Base-by-base conservation (phyloP, 1,140 invertebrate species). In the Eubasilissa regina region DNA sequence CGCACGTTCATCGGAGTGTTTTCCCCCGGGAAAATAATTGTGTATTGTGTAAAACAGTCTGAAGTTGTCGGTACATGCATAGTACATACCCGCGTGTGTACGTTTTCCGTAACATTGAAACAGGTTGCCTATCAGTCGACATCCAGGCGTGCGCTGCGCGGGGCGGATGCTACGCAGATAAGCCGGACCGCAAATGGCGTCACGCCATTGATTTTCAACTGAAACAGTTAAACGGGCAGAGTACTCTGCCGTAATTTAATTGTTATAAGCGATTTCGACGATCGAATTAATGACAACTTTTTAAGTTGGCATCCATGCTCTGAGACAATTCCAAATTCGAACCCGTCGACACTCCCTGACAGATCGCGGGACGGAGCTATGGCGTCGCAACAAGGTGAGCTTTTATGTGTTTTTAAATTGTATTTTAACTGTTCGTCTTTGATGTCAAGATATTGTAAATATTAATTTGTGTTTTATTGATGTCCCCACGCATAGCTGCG, bases 301-400 rank as follows among this genome's bases (percentile, higher is more conserved):
- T 62, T 19, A 60, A 47, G 56, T 53, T 55, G 47, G 47, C 70
- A 55, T 21, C 47, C 51, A 75, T 75, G 73, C 19, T 13, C 53
- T 75, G 55, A 58, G 25, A 43, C 9, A 60, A 53, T 77, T 64
- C 47, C 25, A 21, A 78, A 45, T 56, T 66, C 44, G n/a, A 73
- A 62, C 35, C 21, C 53, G 7, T 70, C 21, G 51, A 72, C 68
- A 62, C 66, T 73, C 53, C 74, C 77, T 70, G 75, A 74, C 51
- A 79, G 25, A 78, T 12, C 44, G 64, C 35, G 47, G 47, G 56
- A 56, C 60, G 58, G n/a, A 47, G 81, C 80, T 51, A 82, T 82
- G 81, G 81, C 81, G 81, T 80, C 81, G 48, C 81, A 82, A 76
- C 78, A 75, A 75, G 78, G 75, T 77, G 81, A 77, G 53, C 19